Percentiles rank a stretch among this genome's conserved stretches.
Conservation (phyloP, 1,140 invertebrate species). For the Drosophila elegans region DNA sequence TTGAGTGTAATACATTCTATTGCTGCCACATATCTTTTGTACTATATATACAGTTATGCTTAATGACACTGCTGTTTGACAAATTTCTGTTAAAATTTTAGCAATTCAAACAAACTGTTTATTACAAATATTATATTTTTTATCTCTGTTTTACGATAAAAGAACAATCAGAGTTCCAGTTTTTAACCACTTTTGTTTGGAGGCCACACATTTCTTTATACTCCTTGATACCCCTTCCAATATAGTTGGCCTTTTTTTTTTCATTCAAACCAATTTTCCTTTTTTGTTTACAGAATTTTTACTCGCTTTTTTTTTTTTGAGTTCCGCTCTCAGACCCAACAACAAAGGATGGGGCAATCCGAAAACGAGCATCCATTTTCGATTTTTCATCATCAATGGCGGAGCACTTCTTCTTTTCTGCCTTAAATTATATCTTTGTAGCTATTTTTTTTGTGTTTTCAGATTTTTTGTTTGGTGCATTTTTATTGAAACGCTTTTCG, state of each 20-base stretch:
- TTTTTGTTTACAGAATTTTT: constrained; percentile 35
- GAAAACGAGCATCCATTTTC: constrained; percentile 65
- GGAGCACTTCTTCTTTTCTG: constrained; percentile 25
- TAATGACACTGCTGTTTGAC: no score
- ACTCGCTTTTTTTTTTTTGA: constrained; percentile 18
- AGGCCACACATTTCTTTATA: no score
- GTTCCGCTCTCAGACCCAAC: constrained; percentile 22
- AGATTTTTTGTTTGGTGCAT: constrained; percentile 48
- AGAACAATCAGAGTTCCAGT: no score
- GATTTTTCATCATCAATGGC: constrained; percentile 57
- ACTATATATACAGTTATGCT: no score
- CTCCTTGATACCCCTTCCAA: no score
- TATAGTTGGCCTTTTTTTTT: constrained; percentile 6
- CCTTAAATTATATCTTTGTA: constrained; percentile 40
- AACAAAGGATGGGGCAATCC: constrained; percentile 51
- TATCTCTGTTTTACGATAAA: no score
- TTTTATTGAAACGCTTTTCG: constrained; percentile 68
- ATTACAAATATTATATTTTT: no score
- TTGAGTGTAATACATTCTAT: no score
- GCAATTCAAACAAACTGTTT: no score
- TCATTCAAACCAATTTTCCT: constrained; percentile 12
- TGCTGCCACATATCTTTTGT: no score
- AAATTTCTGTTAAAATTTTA: no score
- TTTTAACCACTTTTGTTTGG: no score
- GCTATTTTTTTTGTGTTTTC: constrained; percentile 13